Conservation (phyloP, 2,888 invertebrate species). For the Xiphydria camelus region DNA sequence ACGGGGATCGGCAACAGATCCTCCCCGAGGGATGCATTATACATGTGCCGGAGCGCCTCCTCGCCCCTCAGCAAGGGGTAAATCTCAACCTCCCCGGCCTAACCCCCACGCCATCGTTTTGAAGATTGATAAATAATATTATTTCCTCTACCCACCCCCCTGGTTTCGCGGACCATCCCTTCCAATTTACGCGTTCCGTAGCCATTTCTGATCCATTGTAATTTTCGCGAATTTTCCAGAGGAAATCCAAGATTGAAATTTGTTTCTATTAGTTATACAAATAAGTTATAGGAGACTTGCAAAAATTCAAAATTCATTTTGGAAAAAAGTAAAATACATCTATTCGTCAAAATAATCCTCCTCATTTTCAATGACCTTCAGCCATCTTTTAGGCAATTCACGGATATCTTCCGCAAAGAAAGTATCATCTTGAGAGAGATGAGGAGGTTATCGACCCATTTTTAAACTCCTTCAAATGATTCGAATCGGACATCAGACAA, state of each 20-base stretch:
- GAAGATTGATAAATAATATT: constrained; percentile 49
- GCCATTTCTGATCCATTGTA: constrained; percentile 15
- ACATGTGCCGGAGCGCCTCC: constrained; percentile 32
- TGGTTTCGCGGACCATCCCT: not conserved
- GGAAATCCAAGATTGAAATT: constrained; percentile 24
- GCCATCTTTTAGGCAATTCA: too few relatives aligned
- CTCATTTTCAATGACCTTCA: too few relatives aligned
- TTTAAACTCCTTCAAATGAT: too few relatives aligned
- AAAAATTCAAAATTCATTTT: too few relatives aligned
- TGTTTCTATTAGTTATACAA: constrained; percentile 3
- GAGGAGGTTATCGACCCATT: too few relatives aligned
- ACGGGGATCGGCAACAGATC: constrained; percentile 33
- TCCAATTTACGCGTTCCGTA: not conserved
- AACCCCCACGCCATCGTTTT: constrained; percentile 7
- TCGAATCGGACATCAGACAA: too few relatives aligned
- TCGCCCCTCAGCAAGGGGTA: constrained; percentile 10
- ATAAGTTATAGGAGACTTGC: too few relatives aligned
- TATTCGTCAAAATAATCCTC: too few relatives aligned
- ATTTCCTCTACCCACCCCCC: constrained; percentile 24
- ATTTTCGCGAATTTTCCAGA: constrained; percentile 4
- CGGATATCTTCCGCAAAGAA: not conserved
- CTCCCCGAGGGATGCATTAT: constrained; percentile 41
- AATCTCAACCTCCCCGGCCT: constrained; percentile 12
- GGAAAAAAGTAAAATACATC: too few relatives aligned
- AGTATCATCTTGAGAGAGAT: not conserved